A percentile compares a stretch with the other conserved stretches of the same genome.
Evolutionary conservation across 2,797 vertebrate species (phyloP).

Genomic region (Enteromius argenteus): DNA sequence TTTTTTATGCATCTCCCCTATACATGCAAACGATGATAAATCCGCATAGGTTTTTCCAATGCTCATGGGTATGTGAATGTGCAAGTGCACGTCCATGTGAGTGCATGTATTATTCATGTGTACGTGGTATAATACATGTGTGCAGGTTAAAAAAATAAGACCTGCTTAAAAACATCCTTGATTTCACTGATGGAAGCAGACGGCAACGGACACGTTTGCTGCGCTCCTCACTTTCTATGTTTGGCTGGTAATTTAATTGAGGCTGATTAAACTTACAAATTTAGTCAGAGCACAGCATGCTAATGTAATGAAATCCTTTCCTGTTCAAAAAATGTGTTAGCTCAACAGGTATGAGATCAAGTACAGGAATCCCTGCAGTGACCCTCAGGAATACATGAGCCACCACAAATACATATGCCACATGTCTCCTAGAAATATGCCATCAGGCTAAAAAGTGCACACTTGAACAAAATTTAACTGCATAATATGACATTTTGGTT

Average conservation of each 20-base stretch:
- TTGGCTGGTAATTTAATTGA: slow-evolving; percentile 64
- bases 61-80: slow-evolving; percentile 52
- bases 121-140: slow-evolving; percentile 37
- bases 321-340: slow-evolving; percentile 50
- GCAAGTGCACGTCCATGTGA: slow-evolving; percentile 27
- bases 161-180: slow-evolving; percentile 59
- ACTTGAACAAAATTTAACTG: neutral
- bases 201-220: slow-evolving; percentile 45
- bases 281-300: slow-evolving; percentile 54
- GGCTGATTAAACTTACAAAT: slow-evolving; percentile 68
- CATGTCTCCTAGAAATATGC: neutral
- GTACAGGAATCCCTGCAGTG: slow-evolving; percentile 41
- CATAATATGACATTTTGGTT: neutral
- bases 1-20: slow-evolving; percentile 27
- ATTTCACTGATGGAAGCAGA: slow-evolving; percentile 59
- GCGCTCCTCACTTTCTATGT: slow-evolving; percentile 51
- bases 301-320: slow-evolving; percentile 64
- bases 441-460: neutral
- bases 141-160: slow-evolving; percentile 41
- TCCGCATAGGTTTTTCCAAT: slow-evolving; percentile 41
- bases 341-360: slow-evolving; percentile 53
- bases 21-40: slow-evolving; percentile 54
- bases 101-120: slow-evolving; percentile 58
- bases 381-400: slow-evolving; percentile 39
- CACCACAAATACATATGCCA: slow-evolving; percentile 3